Percentiles rank a stretch among this genome's conserved stretches.
phyloP scores from a whole-genome alignment of 2,888 invertebrate species.

The Oligia latruncula region DNA sequence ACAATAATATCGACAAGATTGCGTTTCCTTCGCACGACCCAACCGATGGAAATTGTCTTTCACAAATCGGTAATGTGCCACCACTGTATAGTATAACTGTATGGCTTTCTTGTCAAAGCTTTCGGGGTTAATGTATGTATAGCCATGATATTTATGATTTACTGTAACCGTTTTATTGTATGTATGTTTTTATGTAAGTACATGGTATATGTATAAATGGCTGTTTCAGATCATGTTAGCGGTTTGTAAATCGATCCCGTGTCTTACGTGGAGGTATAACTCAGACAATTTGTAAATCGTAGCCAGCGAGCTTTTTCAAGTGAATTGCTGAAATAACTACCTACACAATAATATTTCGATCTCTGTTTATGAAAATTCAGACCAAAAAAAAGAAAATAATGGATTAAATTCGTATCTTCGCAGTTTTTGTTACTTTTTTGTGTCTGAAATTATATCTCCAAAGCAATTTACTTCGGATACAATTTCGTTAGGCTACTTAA shows the following conservation, averaged over 20 bases:
- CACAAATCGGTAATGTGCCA: constrained; percentile 81
- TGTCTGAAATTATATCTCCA: constrained; percentile 28
- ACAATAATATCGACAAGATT: constrained; percentile 54
- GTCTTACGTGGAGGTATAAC: constrained; percentile 18
- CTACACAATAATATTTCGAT: background rate
- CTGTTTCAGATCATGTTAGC: constrained; percentile 1
- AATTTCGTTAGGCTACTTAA: constrained; percentile 45
- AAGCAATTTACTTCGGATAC: constrained; percentile 53
- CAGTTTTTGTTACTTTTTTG: constrained; percentile 29
- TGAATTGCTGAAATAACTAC: background rate
- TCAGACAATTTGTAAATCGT: constrained; percentile 3
- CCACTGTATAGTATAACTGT: constrained; percentile 65
- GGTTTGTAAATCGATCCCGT: constrained; percentile 21
- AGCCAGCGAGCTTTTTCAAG: background rate
- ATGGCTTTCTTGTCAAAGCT: constrained; percentile 54
- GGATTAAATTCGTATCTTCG: constrained; percentile 9
- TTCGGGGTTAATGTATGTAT: constrained; percentile 63
- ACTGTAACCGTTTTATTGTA: constrained; percentile 38
- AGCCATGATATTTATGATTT: constrained; percentile 49
- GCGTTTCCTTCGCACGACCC: constrained; percentile 68
- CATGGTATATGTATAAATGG: constrained; percentile 29
- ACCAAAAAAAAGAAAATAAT: constrained; percentile 6
- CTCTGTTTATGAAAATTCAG: constrained; percentile 10
- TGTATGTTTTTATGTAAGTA: constrained; percentile 2
- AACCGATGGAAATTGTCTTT: constrained; percentile 79